Conservation (phyloP, 2,113 vertebrate species). For the Rhodinocichla rosea region DNA sequence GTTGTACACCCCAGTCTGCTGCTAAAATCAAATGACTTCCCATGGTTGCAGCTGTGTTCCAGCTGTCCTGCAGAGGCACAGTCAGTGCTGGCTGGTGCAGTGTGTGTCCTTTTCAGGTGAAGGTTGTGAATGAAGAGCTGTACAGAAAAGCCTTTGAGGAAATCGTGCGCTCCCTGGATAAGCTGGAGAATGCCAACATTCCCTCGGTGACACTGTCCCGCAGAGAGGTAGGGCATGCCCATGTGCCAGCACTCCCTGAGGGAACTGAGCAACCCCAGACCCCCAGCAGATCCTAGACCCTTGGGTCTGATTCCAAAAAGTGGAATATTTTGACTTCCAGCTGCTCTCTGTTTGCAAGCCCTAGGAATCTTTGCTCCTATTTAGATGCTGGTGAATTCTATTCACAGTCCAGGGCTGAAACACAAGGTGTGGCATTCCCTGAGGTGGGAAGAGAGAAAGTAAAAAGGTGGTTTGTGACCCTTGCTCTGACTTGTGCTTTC, state of each 20-base stretch:
- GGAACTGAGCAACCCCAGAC: background rate
- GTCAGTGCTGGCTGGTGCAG: background rate
- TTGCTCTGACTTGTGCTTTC: background rate
- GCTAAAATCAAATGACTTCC: background rate
- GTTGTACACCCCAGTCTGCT: background rate
- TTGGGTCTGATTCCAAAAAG: background rate
- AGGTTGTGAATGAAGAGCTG: conserved; percentile 82
- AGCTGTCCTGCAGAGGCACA: background rate
- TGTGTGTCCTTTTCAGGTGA: conserved; percentile 78
- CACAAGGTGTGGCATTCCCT: background rate
- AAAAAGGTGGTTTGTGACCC: background rate
- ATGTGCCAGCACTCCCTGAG: background rate
- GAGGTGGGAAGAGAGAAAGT: background rate
- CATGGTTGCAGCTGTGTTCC: background rate
- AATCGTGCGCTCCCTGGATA: conserved; percentile 90
- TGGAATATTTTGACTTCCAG: background rate
- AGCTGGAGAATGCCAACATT: conserved; percentile 96
- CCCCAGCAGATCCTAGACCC: background rate
- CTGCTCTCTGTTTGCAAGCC: background rate
- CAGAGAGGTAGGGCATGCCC: conserved; percentile 79
- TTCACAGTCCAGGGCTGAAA: background rate
- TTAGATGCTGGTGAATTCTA: background rate
- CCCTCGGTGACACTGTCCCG: conserved; percentile 87
- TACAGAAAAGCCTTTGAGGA: conserved; percentile 90
- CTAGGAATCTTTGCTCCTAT: background rate